These are phyloP conservation scores for Pipistrellus kuhlii DNA, from an alignment of 2,797 vertebrate genomes.

Conservation along the genomic window DNA sequence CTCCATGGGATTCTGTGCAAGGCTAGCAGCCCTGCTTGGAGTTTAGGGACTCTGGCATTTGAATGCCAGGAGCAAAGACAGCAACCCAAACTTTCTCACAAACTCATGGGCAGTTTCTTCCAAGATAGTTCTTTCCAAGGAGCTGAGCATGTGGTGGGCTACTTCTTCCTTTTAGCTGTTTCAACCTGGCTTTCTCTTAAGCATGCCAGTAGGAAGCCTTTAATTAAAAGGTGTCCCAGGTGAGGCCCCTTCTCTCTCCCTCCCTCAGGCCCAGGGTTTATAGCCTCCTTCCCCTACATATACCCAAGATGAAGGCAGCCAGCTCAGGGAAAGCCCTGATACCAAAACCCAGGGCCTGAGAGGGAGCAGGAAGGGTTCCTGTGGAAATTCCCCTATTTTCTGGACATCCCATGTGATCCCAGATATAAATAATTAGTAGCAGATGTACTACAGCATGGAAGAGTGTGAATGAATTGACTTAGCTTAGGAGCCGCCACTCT, in stretches of 20 bases:
- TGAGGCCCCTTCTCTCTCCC: background rate
- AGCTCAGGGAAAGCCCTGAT: background rate
- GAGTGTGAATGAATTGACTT: conserved; percentile 41
- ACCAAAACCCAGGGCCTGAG: background rate
- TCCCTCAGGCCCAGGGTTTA: rapidly evolving
- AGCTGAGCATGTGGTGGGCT: background rate
- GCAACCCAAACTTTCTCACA: background rate
- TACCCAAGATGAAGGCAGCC: background rate
- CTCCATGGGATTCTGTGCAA: rapidly evolving
- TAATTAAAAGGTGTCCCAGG: background rate
- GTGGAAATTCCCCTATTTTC: background rate
- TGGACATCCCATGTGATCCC: background rate
- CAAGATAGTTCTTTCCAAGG: background rate
- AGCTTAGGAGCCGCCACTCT: conserved; percentile 51
- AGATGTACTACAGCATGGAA: conserved; percentile 21
- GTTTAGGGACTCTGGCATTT: background rate
- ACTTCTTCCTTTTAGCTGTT: background rate
- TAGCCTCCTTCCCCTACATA: background rate
- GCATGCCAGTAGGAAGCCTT: background rate
- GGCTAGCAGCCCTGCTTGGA: rapidly evolving
- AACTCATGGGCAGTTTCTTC: background rate
- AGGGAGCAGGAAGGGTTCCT: background rate
- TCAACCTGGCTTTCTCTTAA: background rate
- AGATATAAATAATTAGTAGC: conserved; percentile 59
- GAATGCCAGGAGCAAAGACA: background rate